Conservation (phyloP, 2,113 vertebrate species). For the Microcebus jonahi region DNA sequence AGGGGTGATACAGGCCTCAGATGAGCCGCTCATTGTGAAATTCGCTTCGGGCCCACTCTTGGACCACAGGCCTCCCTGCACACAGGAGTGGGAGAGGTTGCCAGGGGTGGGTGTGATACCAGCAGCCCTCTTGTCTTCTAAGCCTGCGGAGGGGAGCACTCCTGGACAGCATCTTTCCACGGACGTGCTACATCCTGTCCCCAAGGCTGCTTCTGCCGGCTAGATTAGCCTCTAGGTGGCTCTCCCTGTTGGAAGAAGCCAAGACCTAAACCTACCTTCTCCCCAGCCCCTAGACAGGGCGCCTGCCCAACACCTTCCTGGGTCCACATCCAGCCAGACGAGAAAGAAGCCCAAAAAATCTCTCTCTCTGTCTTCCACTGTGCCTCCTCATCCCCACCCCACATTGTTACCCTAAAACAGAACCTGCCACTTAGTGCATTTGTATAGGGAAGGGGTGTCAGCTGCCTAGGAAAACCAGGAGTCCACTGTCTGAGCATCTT, state of each 20-base stretch:
- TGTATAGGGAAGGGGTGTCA: neutral
- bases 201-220: neutral
- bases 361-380: neutral
- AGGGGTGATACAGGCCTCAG: neutral
- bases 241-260: neutral
- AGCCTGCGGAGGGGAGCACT: accelerated
- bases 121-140: neutral
- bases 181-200: neutral
- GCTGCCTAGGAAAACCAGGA: slow-evolving; percentile 57
- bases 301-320: neutral
- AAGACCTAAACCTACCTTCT: neutral
- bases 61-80: neutral
- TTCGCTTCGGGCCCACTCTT: neutral
- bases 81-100: neutral
- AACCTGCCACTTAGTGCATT: neutral
- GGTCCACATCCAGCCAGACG: neutral
- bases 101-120: neutral
- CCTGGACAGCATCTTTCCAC: neutral
- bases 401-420: neutral
- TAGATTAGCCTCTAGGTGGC: neutral
- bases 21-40: neutral
- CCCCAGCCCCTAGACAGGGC: neutral
- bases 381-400: too few relatives aligned
- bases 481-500: slow-evolving; percentile 5
- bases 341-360: neutral